Percentiles rank a stretch among this genome's conserved stretches.
These are phyloP conservation scores for Laspeyria flexula DNA, from an alignment of 2,888 invertebrate genomes.

Conservation along the genomic window DNA sequence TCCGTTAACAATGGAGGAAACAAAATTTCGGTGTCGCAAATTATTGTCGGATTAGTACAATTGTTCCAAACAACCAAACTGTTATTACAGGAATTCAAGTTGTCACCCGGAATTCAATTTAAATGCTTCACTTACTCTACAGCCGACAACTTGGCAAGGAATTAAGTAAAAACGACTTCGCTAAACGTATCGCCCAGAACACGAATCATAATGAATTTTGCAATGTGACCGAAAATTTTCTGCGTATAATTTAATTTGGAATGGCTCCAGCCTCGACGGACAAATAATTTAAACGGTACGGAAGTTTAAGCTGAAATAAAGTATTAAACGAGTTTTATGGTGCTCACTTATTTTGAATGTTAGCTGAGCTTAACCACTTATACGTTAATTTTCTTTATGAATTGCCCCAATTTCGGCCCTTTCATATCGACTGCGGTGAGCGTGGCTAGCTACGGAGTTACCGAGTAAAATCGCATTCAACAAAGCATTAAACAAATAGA, in stretches of 20 bases:
- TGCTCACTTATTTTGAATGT: constrained; percentile 73
- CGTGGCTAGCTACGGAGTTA: constrained; percentile 10
- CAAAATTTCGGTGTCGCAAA: constrained; percentile 37
- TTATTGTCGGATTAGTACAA: constrained; percentile 41
- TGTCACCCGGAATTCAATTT: constrained; percentile 50
- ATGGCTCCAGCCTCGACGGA: constrained; percentile 76
- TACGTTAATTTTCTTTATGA: constrained; percentile 71
- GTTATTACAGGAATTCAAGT: constrained; percentile 46
- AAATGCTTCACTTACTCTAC: constrained; percentile 47
- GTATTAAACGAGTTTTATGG: constrained; percentile 81
- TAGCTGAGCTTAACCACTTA: constrained; percentile 71
- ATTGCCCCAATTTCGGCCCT: constrained; percentile 54
- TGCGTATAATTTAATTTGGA: constrained; percentile 83
- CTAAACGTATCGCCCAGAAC: constrained; percentile 57
- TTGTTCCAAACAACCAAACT: constrained; percentile 48
- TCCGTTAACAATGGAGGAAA: constrained; percentile 23
- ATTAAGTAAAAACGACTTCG: constrained; percentile 56
- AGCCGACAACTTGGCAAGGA: constrained; percentile 54
- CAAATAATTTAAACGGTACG: constrained; percentile 81
- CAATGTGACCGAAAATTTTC: constrained; percentile 73
- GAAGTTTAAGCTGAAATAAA: constrained; percentile 83
- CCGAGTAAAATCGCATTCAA: constrained; percentile 49
- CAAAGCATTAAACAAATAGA: constrained; percentile 59
- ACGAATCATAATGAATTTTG: constrained; percentile 72
- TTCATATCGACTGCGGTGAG: constrained; percentile 25